Evolutionary conservation across 92 coral and sea anemone species (phyloP).

Genomic region (Zoanthus sansibaricus): DNA sequence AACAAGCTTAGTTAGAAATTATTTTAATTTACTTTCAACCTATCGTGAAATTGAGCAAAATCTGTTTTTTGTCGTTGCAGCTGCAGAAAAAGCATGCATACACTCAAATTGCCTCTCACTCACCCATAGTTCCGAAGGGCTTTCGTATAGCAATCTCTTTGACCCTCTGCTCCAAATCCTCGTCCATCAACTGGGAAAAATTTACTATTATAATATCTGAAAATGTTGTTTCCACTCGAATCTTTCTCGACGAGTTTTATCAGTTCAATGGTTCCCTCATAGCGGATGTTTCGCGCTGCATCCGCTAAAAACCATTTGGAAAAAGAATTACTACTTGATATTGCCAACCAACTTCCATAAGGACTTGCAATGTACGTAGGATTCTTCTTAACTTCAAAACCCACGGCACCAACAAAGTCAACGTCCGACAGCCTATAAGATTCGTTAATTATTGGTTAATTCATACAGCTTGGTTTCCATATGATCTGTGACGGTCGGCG

Average conservation of each 20-base stretch:
- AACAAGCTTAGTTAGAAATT: too few relatives aligned
- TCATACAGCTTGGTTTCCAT: neutral
- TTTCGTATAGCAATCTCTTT: slow-evolving; percentile 88
- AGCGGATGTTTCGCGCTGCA: slow-evolving; percentile 68
- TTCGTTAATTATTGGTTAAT: neutral
- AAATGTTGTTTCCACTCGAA: slow-evolving; percentile 70
- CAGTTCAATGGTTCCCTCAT: slow-evolving; percentile 71
- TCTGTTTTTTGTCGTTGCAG: neutral
- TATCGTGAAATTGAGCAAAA: too few relatives aligned
- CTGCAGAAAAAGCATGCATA: too few relatives aligned
- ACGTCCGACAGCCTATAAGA: slow-evolving; percentile 71
- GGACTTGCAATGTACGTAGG: slow-evolving; percentile 90
- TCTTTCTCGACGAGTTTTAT: slow-evolving; percentile 71
- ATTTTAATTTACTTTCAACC: too few relatives aligned
- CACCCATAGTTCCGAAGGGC: slow-evolving; percentile 98
- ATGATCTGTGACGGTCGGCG: too few relatives aligned
- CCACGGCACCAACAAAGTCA: slow-evolving; percentile 77
- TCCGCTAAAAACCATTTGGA: slow-evolving; percentile 84
- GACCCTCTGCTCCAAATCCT: slow-evolving; percentile 97
- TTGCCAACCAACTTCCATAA: slow-evolving; percentile 90
- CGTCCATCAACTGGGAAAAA: slow-evolving; percentile 96
- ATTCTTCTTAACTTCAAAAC: slow-evolving; percentile 58
- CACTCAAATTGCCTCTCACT: neutral
- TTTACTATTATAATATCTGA: slow-evolving; percentile 71
- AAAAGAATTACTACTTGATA: slow-evolving; percentile 67